Evolutionary conservation across 1,140 invertebrate genomes (phyloP), one percentile per base, ranked within the genome.

Genomic region (Cotesia vestalis): DNA sequence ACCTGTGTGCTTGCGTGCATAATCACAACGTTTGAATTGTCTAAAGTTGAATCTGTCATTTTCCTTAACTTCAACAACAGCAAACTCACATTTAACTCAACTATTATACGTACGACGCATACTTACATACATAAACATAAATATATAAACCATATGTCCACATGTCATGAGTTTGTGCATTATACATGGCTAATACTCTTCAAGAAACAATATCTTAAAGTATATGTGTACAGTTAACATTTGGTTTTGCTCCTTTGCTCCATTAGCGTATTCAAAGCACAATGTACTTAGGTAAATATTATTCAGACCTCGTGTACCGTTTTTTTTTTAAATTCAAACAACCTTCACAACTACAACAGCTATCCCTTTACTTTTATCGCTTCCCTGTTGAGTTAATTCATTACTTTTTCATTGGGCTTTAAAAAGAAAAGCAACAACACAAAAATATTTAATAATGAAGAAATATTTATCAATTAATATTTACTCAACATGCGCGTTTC

Each of bases 251-350:
- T 4, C 14, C 35, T n/a, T 27, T 38, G 66, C 34, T 4, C 14
- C 35, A 61, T 60, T 70, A 70, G 55, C 53, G 53, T 38, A 59
- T 69, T 69, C 51, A 69, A 59, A 55, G 17, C 66, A 55, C 46
- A 35, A 46, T 46, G 40, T 46, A 46, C 40, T 46, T 46, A 34
- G n/a, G 59, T 20, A 70, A 70, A 70, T 70, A 70, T 70, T 70
- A 70, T 70, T 62, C 46, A 4, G 36, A 59, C 35, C 38, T 59
- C 68, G 51, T n/a, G 34, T 69, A 17, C 14, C 62, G 36, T 40
- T 20, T 17, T 55, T 40, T 55, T 20, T 57, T 14, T 12, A 57
- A 17, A 57, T 14, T 20, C n/a, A 57, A 57, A 57, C 17, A 20
- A 17, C 17, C 27, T 27, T 27, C 27, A 27, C 27, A 27, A 27